phyloP scores from a whole-genome alignment of 2,113 vertebrate species.

The Electrona antarctica region DNA sequence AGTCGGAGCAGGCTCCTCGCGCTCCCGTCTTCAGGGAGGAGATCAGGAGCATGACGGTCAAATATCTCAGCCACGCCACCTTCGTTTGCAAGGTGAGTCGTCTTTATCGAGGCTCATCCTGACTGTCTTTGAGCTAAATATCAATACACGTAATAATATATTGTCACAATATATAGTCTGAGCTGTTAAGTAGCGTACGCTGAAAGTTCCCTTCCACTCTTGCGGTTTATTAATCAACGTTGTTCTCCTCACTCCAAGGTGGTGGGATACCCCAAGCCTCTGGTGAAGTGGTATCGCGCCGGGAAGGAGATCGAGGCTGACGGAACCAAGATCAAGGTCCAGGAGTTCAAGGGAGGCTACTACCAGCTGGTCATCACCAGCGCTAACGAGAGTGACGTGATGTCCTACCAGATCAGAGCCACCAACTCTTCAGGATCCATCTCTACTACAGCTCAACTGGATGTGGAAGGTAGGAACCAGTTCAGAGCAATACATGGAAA shows the following conservation, averaged over 20 bases:
- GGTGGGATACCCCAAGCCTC: constrained; percentile 90
- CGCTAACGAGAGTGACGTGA: constrained; percentile 89
- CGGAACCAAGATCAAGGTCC: constrained; percentile 92
- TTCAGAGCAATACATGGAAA: constrained; percentile 31
- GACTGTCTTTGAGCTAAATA: too few species aligned
- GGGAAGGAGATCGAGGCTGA: constrained; percentile 96
- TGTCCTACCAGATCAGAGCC: constrained; percentile 95
- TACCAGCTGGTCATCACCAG: constrained; percentile 90
- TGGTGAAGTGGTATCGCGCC: constrained; percentile 96
- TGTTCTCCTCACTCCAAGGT: constrained; percentile 79
- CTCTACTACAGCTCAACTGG: constrained; percentile 91
- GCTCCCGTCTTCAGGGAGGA: constrained; percentile 96
- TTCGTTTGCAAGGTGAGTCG: constrained; percentile 92
- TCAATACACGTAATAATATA: too few species aligned
- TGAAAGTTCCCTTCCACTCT: too few species aligned
- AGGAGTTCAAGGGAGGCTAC: constrained; percentile 97
- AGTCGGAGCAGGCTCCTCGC: constrained; percentile 87
- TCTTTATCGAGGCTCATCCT: not conserved
- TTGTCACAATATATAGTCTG: too few species aligned
- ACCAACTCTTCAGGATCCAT: constrained; percentile 96
- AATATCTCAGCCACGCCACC: constrained; percentile 92
- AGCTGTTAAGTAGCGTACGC: too few species aligned
- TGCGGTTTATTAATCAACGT: not conserved
- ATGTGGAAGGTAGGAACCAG: constrained; percentile 89
- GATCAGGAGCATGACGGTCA: constrained; percentile 93